phyloP scores from a whole-genome alignment of 1,140 invertebrate species.

The Nasonia vitripennis region DNA sequence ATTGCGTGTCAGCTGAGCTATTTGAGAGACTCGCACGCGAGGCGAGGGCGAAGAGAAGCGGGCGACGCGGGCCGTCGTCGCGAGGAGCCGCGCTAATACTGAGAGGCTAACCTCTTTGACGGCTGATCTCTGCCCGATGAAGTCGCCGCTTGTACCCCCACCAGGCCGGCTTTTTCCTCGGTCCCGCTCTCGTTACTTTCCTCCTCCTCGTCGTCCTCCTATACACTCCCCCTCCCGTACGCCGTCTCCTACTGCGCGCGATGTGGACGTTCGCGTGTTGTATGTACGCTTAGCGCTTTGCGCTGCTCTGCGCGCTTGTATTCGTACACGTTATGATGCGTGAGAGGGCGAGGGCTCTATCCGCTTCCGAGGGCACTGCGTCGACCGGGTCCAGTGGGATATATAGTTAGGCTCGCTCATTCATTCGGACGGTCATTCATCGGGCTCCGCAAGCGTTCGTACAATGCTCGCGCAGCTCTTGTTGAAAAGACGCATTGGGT shows the following conservation, averaged over 20 bases:
- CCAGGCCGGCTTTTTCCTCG: constrained; percentile 31
- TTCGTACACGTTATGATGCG: neutral
- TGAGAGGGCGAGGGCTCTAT: constrained; percentile 32
- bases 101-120: constrained; percentile 43
- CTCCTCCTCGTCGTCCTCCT: constrained; percentile 2
- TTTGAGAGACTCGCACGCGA: neutral
- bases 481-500: neutral
- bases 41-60: neutral
- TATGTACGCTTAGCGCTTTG: neutral
- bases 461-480: too few relatives aligned
- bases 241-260: constrained; percentile 42
- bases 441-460: neutral
- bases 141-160: constrained; percentile 12
- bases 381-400: neutral
- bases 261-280: neutral
- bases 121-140: constrained; percentile 46
- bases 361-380: constrained; percentile 30
- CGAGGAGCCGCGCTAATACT: constrained; percentile 31
- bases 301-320: neutral
- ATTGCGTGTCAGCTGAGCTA: constrained; percentile 16
- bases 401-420: neutral
- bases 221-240: neutral
- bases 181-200: constrained; percentile 32
- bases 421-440: neutral
- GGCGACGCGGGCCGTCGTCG: neutral